These are phyloP conservation scores for Tragelaphus buxtoni DNA, from an alignment of 2,113 vertebrate species.

Conservation along the genomic window DNA sequence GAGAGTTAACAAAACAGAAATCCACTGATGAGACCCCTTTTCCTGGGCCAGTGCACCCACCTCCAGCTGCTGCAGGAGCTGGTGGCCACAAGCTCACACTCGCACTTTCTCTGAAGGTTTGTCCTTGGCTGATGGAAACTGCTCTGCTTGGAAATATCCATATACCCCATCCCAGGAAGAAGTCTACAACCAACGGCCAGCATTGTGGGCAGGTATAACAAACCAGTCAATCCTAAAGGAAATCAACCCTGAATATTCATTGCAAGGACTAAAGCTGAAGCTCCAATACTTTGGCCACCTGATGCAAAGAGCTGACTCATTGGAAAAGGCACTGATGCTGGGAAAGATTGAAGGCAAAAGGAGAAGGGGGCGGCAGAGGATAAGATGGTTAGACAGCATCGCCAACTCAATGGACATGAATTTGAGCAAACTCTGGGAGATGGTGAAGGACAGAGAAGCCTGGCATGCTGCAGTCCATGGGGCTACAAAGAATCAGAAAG, in stretches of 20 bases:
- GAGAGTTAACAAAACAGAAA: background rate
- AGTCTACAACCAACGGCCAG: accelerated
- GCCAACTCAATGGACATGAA: background rate
- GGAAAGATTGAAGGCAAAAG: background rate
- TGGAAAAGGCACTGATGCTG: background rate
- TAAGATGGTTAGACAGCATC: background rate
- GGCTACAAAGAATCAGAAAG: background rate
- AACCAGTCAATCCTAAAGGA: background rate
- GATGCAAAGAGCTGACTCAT: background rate
- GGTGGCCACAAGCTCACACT: background rate
- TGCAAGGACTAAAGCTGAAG: background rate
- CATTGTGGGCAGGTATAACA: background rate
- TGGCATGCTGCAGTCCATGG: background rate
- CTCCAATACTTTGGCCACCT: background rate
- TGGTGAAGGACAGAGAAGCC: background rate
- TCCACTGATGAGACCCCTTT: background rate
- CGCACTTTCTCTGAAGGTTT: background rate
- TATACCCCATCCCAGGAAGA: background rate
- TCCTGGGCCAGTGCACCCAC: accelerated
- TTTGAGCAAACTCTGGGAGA: background rate
- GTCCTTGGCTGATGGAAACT: background rate
- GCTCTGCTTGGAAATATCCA: background rate
- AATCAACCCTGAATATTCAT: background rate
- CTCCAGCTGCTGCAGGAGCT: background rate
- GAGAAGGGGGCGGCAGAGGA: background rate